Base-by-base conservation (phyloP, 2,888 invertebrate species). In the Cephus sareptanus region DNA sequence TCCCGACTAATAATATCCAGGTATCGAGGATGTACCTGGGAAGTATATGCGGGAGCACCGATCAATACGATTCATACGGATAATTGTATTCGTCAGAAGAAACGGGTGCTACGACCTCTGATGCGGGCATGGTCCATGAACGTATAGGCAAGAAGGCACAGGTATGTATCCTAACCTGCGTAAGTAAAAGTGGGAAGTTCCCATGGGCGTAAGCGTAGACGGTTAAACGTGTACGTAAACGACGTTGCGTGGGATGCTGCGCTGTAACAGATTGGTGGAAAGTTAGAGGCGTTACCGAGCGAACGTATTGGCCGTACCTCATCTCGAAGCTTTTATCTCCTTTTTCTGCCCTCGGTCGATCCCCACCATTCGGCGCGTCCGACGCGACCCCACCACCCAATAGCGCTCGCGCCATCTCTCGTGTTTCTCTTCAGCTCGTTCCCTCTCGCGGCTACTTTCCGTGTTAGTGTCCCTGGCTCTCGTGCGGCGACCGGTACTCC, bases 251-350 rank as follows among this genome's bases (percentile, higher is more conserved):
- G 82, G 84, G 86, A 86, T 86, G 86, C 86, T 86, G 86, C 81
- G 86, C 83, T 81, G 79, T 82, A 79, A 74, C 80, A 37, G 1
- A 75, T 77, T 78, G 78, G 84, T 81, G 83, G 79, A 82, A 69
- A 34, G 71, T 74, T 76, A 75, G 79, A 78, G 85, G 86, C 85
- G 85, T 82, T 76, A 83, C 84, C 83, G 82, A 76, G 34, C 74
- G 69, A 74, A 77, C 81, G 73, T 76, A 88, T 89, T 89, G 88
- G 87, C 74, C 77, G 80, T 56, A 80, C 80, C 81, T 84, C 85
- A 87, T 88, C 88, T 90, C 85, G 81, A 79, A 82, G 86, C 86
- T 88, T 88, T 89, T 88, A 89, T 89, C 88, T 88, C 82, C 73
- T 78, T 78, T 78, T 78, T 78, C 78, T 71, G 71, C 71, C 71